Conservation (phyloP, 2,888 invertebrate species). For the Dendrolimus pini region DNA sequence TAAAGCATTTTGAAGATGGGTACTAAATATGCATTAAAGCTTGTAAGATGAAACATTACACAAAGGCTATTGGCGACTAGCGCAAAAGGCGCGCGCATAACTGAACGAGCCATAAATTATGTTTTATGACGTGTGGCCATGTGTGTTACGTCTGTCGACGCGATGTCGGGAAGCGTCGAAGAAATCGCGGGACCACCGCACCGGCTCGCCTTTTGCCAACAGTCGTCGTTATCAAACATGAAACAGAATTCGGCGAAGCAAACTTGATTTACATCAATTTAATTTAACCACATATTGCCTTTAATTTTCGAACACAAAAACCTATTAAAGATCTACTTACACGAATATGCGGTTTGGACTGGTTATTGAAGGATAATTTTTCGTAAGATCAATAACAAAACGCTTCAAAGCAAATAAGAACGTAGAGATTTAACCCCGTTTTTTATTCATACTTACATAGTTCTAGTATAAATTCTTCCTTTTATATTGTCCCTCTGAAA, state of each 20-base stretch:
- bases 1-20: background rate
- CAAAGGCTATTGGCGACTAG: constrained; percentile 20
- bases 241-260: constrained; percentile 12
- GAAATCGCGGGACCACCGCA: constrained; percentile 6
- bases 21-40: constrained; percentile 2
- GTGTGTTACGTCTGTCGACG: constrained; percentile 51
- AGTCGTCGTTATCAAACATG: background rate
- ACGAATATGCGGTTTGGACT: too few species aligned
- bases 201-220: background rate
- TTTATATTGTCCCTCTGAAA: too few species aligned
- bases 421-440: too few species aligned
- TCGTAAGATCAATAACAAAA: too few species aligned
- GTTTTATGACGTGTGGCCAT: constrained; percentile 65
- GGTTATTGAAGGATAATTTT: too few species aligned
- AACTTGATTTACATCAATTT: constrained; percentile 9
- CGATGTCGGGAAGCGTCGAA: constrained; percentile 5
- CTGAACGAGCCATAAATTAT: constrained; percentile 48
- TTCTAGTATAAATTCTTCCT: too few species aligned
- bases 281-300: background rate
- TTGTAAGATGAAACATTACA: constrained; percentile 11
- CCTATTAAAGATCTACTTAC: too few species aligned
- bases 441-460: too few species aligned
- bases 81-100: constrained; percentile 21
- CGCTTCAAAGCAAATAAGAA: too few species aligned
- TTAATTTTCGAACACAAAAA: too few species aligned